A percentile compares a stretch with the other conserved stretches of the same genome.
Evolutionary conservation across 30 jellyfish, hydroid and myxozoan species (phyloP).

Genomic region (Cassiopea xamachana): DNA sequence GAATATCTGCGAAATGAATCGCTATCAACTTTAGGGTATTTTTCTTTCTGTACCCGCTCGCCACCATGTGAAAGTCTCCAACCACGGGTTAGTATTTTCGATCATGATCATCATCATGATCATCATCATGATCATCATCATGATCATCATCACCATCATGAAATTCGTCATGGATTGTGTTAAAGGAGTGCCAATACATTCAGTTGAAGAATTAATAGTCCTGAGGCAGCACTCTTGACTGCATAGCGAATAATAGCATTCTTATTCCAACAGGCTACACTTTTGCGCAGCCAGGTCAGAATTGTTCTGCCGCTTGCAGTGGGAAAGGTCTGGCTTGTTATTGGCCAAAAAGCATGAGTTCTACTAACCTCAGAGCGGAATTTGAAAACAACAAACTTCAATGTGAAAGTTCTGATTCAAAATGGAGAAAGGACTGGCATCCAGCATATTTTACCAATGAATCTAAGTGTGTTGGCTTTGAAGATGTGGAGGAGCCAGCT

Average conservation of each 20-base stretch:
- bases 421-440: constrained; percentile 60
- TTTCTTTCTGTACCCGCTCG: no score
- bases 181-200: neutral
- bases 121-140: neutral
- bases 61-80: no score
- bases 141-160: neutral
- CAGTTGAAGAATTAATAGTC: neutral
- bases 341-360: constrained; percentile 3
- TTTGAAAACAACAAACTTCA: neutral
- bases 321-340: constrained; percentile 23
- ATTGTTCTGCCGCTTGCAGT: constrained; percentile 34
- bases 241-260: neutral
- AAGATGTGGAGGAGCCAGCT: constrained; percentile 16
- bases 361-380: neutral
- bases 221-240: neutral
- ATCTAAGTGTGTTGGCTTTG: constrained; percentile 33
- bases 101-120: neutral
- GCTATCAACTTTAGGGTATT: no score
- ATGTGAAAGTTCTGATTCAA: neutral
- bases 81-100: no score
- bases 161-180: neutral
- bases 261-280: constrained; percentile 10
- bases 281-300: constrained; percentile 39
- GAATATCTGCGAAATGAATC: no score
- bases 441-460: constrained; percentile 28